Base-by-base conservation (phyloP, 2,888 invertebrate species). In the Dolichopus griseipennis region DNA sequence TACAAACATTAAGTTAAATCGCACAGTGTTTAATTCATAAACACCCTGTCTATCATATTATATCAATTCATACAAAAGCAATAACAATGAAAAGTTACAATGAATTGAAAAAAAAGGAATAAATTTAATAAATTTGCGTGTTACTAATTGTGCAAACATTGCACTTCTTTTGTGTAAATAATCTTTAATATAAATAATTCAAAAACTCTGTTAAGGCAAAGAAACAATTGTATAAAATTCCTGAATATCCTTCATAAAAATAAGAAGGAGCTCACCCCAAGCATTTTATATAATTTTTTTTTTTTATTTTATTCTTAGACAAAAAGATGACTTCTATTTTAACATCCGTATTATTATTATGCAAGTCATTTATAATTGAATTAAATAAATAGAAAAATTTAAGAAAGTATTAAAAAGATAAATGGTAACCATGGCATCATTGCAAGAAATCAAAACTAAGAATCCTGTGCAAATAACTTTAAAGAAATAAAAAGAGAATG, bases 91-190 rank as follows among this genome's bases (percentile, higher is more conserved):
- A 27, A 27, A 27, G 27, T n/a, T n/a, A n/a, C n/a, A n/a, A n/a
- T n/a, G n/a, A n/a, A n/a, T n/a, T 27, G 27, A n/a, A n/a, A n/a
- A n/a, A n/a, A n/a, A n/a, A n/a, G n/a, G n/a, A 37, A 37, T 7
- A 37, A 37, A 37, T 10, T 37, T 7, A 37, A 37, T 37, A 37
- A 37, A 37, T 37, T 9, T 52, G 15, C 15, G 52, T 52, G 52
- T 52, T 12, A 52, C 52, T 52, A 52, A 52, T 52, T 52, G 52
- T 52, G 52, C 52, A 52, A 52, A 52, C 52, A 52, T 52, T 52
- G 52, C 18, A 18, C 9, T 52, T 52, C n/a, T 52, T 41, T 41
- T 41, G 41, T 41, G 41, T 15, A 41, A 41, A 12, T 12, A 12
- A 41, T 41, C 9, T 41, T 12, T 41, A 41, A 41, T 41, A 41